phyloP scores from a whole-genome alignment of 2,113 vertebrate species.

The Psittacus erithacus region DNA sequence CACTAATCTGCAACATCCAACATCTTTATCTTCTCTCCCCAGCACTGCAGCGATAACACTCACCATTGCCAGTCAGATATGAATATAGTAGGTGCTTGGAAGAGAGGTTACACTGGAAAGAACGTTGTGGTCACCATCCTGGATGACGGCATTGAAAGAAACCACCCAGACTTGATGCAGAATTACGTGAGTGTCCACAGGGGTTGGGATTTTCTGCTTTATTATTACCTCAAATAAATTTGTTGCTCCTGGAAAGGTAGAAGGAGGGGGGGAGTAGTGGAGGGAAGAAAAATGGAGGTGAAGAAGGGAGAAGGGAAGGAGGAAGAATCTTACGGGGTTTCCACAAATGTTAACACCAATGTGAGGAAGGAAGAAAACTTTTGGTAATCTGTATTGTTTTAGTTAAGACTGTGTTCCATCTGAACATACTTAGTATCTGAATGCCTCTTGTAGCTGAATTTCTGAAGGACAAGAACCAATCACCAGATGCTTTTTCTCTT shows the following conservation, averaged over 20 bases:
- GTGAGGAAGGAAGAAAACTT: neutral
- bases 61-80: conserved; percentile 98
- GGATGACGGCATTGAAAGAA: conserved; percentile 96
- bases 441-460: neutral
- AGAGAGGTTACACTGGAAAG: conserved; percentile 95
- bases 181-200: conserved; percentile 90
- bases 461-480: neutral
- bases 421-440: neutral
- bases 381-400: neutral
- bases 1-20: neutral
- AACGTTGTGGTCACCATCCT: conserved; percentile 97
- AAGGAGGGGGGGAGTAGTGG: neutral
- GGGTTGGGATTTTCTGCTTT: neutral
- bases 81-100: conserved; percentile 99
- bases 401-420: neutral
- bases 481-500: neutral
- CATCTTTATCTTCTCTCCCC: conserved; percentile 26
- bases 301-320: neutral
- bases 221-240: neutral
- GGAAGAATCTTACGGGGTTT: neutral
- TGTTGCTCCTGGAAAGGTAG: neutral
- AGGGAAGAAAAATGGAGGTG: neutral
- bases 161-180: conserved; percentile 94
- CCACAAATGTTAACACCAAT: neutral
- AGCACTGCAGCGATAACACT: conserved; percentile 96